Base-by-base conservation (phyloP, 2,888 invertebrate genomes). In the Cybosia mesomella region DNA sequence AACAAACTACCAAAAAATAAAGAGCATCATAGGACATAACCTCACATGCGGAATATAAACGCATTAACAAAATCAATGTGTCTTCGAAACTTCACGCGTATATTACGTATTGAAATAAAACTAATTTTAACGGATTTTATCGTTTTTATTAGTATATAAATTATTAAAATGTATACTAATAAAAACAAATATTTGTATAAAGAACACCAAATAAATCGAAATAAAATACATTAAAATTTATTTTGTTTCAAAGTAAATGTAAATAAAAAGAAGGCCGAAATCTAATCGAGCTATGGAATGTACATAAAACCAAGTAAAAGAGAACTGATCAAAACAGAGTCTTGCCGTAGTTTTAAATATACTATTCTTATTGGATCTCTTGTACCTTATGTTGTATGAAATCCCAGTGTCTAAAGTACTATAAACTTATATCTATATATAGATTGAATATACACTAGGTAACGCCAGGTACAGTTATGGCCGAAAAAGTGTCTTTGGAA, bases 311-410 rank as follows among this genome's bases (percentile, higher is more conserved):
- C 28, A 24, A 53, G 60, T 28, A 39, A 65, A 32, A 61, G 43
- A 28, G 60, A 60, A 64, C 72, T 64, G 57, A 63, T 58, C 24
- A 65, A 58, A 55, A 68, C n/a, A 22, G 58, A 73, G 73, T 76
- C 77, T 84, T 84, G 84, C 84, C 84, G 79, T 77, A 71, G 71
- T 68, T 64, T 66, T 80, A 80, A 75, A 73, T 79, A 76, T 80
- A 58, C n/a, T 36, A 61, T 82, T 77, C 79, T 78, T 73, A 64
- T 77, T 74, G 70, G 82, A 85, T 85, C 84, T 85, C 80, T 72
- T 76, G 43, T 76, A 80, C 66, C 67, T 61, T 63, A 64, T 74
- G 62, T 70, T 64, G 65, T 72, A 67, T 66, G 54, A 53, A 64
- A 62, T 75, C 68, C 80, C 67, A 63, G 59, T 77, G 72, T 79